Conservation (phyloP, 2,113 vertebrate genomes). For the Hydropotes inermis region DNA sequence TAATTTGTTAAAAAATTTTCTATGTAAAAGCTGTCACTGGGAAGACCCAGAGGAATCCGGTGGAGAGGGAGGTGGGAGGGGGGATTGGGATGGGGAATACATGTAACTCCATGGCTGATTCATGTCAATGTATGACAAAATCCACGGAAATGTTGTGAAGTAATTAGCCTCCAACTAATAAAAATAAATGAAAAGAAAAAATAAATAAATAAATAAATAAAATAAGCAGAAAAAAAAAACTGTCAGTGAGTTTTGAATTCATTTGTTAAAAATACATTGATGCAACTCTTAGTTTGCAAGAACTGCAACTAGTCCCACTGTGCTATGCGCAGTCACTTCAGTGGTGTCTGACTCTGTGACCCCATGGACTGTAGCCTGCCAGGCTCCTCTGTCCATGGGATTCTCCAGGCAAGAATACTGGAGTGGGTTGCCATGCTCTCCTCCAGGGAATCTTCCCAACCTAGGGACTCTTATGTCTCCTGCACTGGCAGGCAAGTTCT, state of each 20-base stretch:
- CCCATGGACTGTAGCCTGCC: neutral
- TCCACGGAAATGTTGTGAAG: too few species aligned
- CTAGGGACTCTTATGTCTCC: neutral
- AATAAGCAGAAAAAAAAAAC: neutral
- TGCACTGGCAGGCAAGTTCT: neutral
- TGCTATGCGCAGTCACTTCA: neutral
- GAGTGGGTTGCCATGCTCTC: neutral
- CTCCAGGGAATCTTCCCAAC: neutral
- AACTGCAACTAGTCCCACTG: rapidly evolving
- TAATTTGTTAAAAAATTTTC: neutral
- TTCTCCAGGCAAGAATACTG: neutral
- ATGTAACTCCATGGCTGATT: too few species aligned
- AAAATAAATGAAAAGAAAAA: too few species aligned
- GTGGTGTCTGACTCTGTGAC: neutral
- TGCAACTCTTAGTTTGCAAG: neutral
- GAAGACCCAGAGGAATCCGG: too few species aligned
- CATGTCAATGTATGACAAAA: too few species aligned
- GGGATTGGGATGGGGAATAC: too few species aligned
- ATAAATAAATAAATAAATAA: too few species aligned
- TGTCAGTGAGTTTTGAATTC: neutral
- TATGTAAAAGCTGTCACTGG: neutral
- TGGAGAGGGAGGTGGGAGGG: too few species aligned
- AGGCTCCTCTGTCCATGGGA: neutral
- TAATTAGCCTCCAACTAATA: too few species aligned
- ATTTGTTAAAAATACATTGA: neutral